phyloP scores from a whole-genome alignment of 2,113 vertebrate species.

The Loxodonta africana region DNA sequence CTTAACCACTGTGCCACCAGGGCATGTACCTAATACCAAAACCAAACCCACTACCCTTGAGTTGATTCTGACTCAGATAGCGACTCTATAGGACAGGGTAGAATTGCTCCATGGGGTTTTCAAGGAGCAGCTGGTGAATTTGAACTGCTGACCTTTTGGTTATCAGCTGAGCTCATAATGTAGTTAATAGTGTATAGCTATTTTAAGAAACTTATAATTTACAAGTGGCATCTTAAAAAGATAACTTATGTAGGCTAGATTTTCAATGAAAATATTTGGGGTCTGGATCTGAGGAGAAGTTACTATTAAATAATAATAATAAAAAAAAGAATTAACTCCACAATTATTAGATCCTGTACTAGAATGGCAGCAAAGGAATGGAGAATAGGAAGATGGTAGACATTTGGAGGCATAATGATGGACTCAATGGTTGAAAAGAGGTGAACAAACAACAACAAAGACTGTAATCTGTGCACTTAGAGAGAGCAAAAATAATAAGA shows the following conservation, averaged over 20 bases:
- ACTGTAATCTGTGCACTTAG: not conserved
- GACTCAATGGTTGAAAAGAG: not conserved
- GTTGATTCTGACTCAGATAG: not conserved
- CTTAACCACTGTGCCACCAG: not conserved
- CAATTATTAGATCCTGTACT: not conserved
- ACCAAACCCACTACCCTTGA: not conserved
- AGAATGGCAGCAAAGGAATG: not conserved
- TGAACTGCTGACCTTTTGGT: no score
- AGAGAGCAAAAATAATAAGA: not conserved
- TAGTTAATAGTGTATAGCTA: not conserved
- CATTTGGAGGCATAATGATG: not conserved
- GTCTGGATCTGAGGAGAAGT: not conserved
- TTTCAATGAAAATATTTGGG: slow-evolving; percentile 19
- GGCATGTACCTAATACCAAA: not conserved
- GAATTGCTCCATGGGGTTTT: no score
- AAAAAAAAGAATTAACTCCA: not conserved
- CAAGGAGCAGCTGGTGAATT: no score
- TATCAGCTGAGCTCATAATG: no score
- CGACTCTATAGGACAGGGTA: no score
- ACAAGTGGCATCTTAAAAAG: not conserved
- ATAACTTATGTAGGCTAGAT: not conserved
- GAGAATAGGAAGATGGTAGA: not conserved
- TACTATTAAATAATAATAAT: not conserved
- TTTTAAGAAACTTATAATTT: not conserved
- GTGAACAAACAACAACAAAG: not conserved